Evolutionary conservation across 2,113 vertebrate species (phyloP).

Genomic region (Rhodinocichla rosea): DNA sequence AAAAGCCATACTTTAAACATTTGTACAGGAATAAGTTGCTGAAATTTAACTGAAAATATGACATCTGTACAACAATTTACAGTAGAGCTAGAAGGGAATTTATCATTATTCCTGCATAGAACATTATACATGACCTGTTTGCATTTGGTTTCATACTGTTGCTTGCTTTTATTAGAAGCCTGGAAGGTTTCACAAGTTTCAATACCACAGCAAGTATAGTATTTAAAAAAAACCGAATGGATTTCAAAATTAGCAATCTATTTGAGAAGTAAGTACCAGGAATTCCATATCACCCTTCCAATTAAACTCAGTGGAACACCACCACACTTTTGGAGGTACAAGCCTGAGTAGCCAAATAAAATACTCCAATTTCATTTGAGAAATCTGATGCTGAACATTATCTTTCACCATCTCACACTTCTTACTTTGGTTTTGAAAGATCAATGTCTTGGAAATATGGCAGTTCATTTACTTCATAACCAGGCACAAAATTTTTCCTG

Average conservation of each 20-base stretch:
- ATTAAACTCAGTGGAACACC: slow-evolving; percentile 53
- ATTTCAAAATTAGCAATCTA: slow-evolving; percentile 63
- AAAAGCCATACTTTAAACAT: slow-evolving; percentile 86
- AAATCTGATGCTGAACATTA: slow-evolving; percentile 57
- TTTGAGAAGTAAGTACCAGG: slow-evolving; percentile 50
- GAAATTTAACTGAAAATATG: slow-evolving; percentile 88
- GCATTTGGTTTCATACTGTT: slow-evolving; percentile 91
- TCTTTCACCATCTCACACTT: slow-evolving; percentile 14
- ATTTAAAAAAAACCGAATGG: slow-evolving; percentile 61
- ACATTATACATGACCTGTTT: slow-evolving; percentile 85
- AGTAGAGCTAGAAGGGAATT: slow-evolving; percentile 88
- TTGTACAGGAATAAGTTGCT: slow-evolving; percentile 90
- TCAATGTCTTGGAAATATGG: slow-evolving; percentile 41
- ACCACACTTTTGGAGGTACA: slow-evolving; percentile 58
- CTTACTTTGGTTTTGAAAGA: slow-evolving; percentile 78
- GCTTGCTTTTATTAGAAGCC: slow-evolving; percentile 80
- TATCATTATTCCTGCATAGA: slow-evolving; percentile 96
- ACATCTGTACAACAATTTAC: slow-evolving; percentile 97
- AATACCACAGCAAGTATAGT: slow-evolving; percentile 58
- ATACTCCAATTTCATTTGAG: slow-evolving; percentile 52
- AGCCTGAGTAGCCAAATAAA: slow-evolving; percentile 67
- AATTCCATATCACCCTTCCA: slow-evolving; percentile 48
- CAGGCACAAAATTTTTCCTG: slow-evolving; percentile 72
- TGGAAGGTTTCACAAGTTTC: slow-evolving; percentile 66
- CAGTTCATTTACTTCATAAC: slow-evolving; percentile 48